A percentile compares a stretch with the other conserved stretches of the same genome.
Conservation (phyloP, 2,888 invertebrate genomes). For the Platerodrilus igneus region DNA sequence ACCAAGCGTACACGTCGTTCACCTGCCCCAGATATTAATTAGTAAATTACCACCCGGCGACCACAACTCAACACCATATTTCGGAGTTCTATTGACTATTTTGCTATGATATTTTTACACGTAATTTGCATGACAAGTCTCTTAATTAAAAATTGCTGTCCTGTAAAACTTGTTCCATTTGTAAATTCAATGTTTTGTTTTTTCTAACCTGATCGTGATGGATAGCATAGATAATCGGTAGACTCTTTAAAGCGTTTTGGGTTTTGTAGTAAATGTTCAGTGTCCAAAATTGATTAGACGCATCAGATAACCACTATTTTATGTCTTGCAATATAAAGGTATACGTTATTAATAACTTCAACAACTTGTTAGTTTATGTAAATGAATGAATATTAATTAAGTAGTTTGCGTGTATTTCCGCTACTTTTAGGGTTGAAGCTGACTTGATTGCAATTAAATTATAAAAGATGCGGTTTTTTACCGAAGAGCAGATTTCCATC, state of each 20-base stretch:
- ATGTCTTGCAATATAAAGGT: too few relatives aligned
- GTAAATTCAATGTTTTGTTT: not conserved
- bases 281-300: conserved; percentile 4
- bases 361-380: conserved; percentile 29
- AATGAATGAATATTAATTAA: conserved; percentile 29
- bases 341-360: conserved; percentile 31
- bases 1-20: conserved; percentile 24
- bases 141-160: not conserved
- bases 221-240: not conserved
- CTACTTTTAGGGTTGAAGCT: conserved; percentile 28
- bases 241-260: not conserved
- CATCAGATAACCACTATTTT: not conserved
- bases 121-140: not conserved
- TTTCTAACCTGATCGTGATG: too few relatives aligned
- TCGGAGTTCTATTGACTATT: conserved; percentile 18
- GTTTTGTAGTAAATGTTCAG: conserved; percentile 1
- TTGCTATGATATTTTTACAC: conserved; percentile 13
- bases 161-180: not conserved
- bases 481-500: too few relatives aligned
- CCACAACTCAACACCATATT: conserved; percentile 22
- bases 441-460: conserved; percentile 30
- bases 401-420: conserved; percentile 28
- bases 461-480: too few relatives aligned
- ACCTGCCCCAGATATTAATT: conserved; percentile 30
- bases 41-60: conserved; percentile 25